Percentiles rank a stretch among this genome's conserved stretches.
Evolutionary conservation across 23 tunicate genomes (phyloP).

Genomic region (Styela clava): DNA sequence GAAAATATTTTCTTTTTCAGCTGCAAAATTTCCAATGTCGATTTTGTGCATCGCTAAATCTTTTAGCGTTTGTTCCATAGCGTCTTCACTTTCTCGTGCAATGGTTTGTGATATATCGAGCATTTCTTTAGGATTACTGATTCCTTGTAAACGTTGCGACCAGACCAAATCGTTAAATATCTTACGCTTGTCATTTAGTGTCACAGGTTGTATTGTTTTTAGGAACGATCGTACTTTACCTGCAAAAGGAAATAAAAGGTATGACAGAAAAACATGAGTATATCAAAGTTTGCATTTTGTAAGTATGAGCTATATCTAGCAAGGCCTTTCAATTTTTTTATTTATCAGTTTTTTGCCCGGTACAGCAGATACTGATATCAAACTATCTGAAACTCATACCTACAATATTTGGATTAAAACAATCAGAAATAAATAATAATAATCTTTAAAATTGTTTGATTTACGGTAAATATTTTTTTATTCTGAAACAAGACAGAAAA

Average conservation of each 20-base stretch:
- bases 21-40: neutral
- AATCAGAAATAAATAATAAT: no score
- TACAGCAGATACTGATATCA: no score
- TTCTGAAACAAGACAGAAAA: no score
- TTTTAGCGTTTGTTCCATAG: neutral
- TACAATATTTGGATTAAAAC: no score
- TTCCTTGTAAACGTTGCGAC: neutral
- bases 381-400: no score
- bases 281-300: no score
- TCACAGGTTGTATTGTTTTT: neutral
- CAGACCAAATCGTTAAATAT: neutral
- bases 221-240: neutral
- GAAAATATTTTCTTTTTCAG: neutral
- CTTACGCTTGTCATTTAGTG: neutral
- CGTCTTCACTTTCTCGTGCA: neutral
- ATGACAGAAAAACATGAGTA: no score
- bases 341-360: no score
- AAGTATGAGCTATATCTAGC: no score
- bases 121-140: constrained; percentile 19
- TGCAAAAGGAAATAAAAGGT: neutral
- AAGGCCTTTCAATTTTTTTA: no score
- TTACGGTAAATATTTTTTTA: no score
- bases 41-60: constrained; percentile 8
- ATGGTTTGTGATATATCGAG: constrained; percentile 9
- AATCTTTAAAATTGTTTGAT: no score